These are phyloP conservation scores for Cyprinella venusta DNA, from an alignment of 2,797 vertebrate genomes.

Conservation along the genomic window DNA sequence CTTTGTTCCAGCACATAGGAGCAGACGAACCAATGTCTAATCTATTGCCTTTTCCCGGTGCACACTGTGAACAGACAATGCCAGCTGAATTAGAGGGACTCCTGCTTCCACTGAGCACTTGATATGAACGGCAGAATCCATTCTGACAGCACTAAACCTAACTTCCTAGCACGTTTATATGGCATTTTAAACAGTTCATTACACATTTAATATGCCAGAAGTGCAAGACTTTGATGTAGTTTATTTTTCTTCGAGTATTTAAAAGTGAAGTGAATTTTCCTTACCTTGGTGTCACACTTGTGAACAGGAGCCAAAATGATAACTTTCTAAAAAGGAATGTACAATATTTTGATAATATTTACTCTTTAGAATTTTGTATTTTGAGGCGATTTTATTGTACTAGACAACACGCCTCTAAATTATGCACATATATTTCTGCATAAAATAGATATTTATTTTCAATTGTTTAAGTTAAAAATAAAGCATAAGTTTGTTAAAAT, in stretches of 20 bases:
- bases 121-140: slow-evolving; percentile 64
- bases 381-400: neutral
- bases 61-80: slow-evolving; percentile 78
- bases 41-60: slow-evolving; percentile 72
- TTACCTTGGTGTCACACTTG: neutral
- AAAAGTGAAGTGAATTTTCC: neutral
- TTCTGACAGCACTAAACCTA: slow-evolving; percentile 69
- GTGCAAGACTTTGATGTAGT: slow-evolving; percentile 3
- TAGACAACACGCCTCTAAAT: neutral
- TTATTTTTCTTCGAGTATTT: slow-evolving; percentile 16
- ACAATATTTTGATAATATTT: neutral
- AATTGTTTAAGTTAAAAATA: neutral
- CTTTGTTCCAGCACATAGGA: slow-evolving; percentile 76
- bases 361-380: neutral
- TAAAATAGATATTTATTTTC: neutral
- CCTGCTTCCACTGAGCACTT: slow-evolving; percentile 65
- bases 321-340: neutral
- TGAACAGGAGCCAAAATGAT: neutral
- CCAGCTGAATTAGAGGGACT: slow-evolving; percentile 72
- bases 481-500: neutral
- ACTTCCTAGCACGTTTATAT: slow-evolving; percentile 62
- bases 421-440: neutral
- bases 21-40: slow-evolving; percentile 78
- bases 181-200: slow-evolving; percentile 54
- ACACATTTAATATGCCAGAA: slow-evolving; percentile 29